phyloP scores from a whole-genome alignment of 1,140 invertebrate species.

The Cherax destructor region DNA sequence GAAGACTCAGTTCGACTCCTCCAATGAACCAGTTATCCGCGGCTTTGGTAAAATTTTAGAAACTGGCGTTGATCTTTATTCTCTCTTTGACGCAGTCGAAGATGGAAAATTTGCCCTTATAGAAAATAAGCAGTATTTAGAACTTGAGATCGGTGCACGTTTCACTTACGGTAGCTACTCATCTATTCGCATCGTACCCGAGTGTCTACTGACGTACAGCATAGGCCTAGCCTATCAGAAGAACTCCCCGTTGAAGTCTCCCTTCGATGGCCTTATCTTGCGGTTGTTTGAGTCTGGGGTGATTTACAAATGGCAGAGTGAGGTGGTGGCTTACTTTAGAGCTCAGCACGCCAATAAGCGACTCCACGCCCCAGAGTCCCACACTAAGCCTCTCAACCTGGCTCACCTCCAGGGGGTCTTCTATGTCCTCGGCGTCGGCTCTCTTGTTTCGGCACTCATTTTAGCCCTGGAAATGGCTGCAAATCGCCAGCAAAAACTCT shows the following conservation, averaged over 20 bases:
- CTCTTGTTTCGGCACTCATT: background rate
- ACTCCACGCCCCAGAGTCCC: background rate
- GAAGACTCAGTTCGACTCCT: conserved; percentile 61
- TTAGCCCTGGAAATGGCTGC: background rate
- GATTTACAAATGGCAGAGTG: conserved; percentile 46
- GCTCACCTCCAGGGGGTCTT: conserved; percentile 28
- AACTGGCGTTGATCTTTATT: conserved; percentile 53
- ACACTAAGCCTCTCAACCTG: conserved; percentile 1
- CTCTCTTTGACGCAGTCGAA: conserved; percentile 58
- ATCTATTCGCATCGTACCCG: conserved; percentile 58
- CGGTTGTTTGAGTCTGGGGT: conserved; percentile 68
- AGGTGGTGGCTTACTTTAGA: conserved; percentile 51
- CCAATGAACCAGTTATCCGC: conserved; percentile 55
- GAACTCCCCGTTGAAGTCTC: conserved; percentile 63
- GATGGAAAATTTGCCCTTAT: conserved; percentile 59
- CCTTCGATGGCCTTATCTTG: conserved; percentile 52
- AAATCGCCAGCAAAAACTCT: background rate
- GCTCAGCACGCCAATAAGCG: conserved; percentile 7
- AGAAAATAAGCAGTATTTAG: conserved; percentile 65
- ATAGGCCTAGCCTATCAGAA: conserved; percentile 70
- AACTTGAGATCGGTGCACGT: conserved; percentile 25
- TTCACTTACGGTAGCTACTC: conserved; percentile 56
- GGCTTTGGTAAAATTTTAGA: conserved; percentile 55
- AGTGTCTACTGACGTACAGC: conserved; percentile 67
- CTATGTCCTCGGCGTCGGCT: background rate